These are phyloP conservation scores for Hesperia comma DNA, from an alignment of 2,888 invertebrate species.

Conservation along the genomic window DNA sequence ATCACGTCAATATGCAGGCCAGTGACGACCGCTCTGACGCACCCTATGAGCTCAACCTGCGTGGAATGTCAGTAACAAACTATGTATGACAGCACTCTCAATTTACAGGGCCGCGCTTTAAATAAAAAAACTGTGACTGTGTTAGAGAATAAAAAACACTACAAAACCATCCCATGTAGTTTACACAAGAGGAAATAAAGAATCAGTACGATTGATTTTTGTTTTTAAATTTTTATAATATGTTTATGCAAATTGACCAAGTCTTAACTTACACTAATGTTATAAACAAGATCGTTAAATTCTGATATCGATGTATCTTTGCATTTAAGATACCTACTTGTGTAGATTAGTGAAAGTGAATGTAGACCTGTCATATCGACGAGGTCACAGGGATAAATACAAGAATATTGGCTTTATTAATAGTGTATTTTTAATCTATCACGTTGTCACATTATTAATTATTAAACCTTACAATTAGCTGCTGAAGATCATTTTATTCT, in stretches of 20 bases:
- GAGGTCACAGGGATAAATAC: conserved; percentile 3
- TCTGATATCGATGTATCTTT: conserved; percentile 9
- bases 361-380: conserved; percentile 7
- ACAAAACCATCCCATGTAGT: background rate
- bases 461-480: no score
- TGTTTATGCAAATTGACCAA: conserved; percentile 6
- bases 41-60: conserved; percentile 62
- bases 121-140: background rate
- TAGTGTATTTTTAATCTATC: conserved; percentile 2
- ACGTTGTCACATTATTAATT: background rate
- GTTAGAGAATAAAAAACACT: background rate
- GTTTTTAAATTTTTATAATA: background rate
- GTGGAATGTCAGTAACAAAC: conserved; percentile 77
- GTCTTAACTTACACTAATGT: conserved; percentile 1
- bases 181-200: background rate
- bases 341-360: conserved; percentile 19
- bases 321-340: conserved; percentile 3
- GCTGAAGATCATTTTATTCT: no score
- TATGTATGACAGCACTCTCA: conserved; percentile 66
- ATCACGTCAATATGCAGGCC: conserved; percentile 57
- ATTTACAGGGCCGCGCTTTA: conserved; percentile 46
- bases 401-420: background rate
- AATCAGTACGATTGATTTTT: background rate
- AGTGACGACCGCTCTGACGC: conserved; percentile 74
- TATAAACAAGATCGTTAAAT: conserved; percentile 14